Evolutionary conservation across 1,140 invertebrate genomes (phyloP).

Genomic region (Triops cancriformis): DNA sequence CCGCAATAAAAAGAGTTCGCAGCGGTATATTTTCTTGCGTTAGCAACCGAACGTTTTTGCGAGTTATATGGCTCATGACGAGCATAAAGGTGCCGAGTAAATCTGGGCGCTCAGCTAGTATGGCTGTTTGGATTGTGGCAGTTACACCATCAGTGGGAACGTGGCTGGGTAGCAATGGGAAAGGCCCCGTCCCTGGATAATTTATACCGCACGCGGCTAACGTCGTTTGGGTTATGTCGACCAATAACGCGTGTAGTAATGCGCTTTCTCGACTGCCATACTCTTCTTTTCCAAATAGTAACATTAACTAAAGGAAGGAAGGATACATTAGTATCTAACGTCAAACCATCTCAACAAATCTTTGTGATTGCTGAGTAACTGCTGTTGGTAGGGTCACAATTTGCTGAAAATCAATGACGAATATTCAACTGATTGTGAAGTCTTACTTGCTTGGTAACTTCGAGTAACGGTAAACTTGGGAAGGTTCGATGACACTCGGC

Average conservation of each 20-base stretch:
- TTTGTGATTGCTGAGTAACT: too few relatives aligned
- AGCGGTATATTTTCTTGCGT: background rate
- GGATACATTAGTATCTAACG: background rate
- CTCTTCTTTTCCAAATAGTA: constrained; percentile 33
- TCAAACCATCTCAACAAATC: too few relatives aligned
- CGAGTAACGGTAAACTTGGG: constrained; percentile 58
- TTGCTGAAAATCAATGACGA: background rate
- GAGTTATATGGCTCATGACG: background rate
- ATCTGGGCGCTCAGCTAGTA: background rate
- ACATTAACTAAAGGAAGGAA: constrained; percentile 30
- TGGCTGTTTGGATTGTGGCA: background rate
- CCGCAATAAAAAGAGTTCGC: constrained; percentile 36
- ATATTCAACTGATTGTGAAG: background rate
- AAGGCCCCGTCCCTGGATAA: background rate
- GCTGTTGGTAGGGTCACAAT: too few relatives aligned
- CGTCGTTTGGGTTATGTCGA: constrained; percentile 25
- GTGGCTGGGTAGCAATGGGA: background rate
- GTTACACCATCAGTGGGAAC: background rate
- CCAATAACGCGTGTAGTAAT: constrained; percentile 21
- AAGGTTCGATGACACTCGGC: constrained; percentile 55
- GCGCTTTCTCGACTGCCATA: background rate
- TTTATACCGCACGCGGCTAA: constrained; percentile 28
- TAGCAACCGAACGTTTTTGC: background rate
- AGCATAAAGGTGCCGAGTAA: background rate
- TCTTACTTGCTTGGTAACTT: constrained; percentile 60